phyloP scores from a whole-genome alignment of 2,797 vertebrate species.

The Paguma larvata region DNA sequence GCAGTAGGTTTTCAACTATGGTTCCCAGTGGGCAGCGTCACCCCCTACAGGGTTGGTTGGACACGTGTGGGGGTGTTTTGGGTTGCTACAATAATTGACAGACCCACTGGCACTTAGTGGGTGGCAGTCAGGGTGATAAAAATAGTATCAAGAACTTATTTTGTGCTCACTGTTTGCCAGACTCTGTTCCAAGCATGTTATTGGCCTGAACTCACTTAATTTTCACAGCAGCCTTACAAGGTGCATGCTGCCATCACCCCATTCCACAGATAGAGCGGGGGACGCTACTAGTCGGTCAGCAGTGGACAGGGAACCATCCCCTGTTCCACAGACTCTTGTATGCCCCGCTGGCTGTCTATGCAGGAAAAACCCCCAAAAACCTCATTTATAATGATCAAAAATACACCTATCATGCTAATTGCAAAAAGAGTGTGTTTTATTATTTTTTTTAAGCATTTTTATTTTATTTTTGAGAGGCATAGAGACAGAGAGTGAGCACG shows the following conservation, averaged over 20 bases:
- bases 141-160: background rate
- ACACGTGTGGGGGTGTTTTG: background rate
- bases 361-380: background rate
- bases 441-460: no score
- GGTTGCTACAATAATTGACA: background rate
- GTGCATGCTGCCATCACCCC: background rate
- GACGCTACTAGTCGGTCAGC: background rate
- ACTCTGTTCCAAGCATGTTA: background rate
- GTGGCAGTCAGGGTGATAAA: background rate
- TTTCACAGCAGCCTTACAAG: background rate
- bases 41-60: background rate
- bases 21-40: background rate
- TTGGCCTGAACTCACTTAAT: slow-evolving; percentile 6
- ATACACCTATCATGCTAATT: background rate
- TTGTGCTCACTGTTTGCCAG: background rate
- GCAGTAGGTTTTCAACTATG: background rate
- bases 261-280: background rate
- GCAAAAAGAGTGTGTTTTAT: background rate
- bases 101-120: background rate
- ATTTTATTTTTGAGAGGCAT: no score
- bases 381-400: background rate
- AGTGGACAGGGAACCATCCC: background rate
- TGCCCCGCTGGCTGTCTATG: background rate
- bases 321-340: background rate
- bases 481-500: no score